Evolutionary conservation across 2,797 vertebrate species (phyloP).

Genomic region (Tenualosa thibaudeaui): DNA sequence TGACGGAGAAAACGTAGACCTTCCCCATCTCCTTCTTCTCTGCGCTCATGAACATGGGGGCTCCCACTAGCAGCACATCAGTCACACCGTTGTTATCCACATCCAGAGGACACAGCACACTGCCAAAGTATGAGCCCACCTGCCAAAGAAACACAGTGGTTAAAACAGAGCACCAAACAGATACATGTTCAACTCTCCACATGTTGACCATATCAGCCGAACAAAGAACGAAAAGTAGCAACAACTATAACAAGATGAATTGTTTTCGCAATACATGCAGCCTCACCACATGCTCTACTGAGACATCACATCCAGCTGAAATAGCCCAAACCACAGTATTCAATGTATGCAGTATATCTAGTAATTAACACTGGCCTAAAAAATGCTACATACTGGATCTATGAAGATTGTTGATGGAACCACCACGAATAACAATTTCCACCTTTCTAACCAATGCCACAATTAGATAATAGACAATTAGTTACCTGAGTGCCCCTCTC

Average conservation of each 20-base stretch:
- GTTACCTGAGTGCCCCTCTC: slow-evolving; percentile 82
- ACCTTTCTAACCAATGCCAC: too few relatives aligned
- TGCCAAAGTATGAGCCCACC: slow-evolving; percentile 88
- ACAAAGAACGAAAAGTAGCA: background rate
- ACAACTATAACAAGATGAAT: background rate
- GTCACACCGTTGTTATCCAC: slow-evolving; percentile 76
- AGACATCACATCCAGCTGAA: background rate
- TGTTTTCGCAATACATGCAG: background rate
- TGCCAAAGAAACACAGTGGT: slow-evolving; percentile 48
- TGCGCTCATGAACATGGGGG: slow-evolving; percentile 84
- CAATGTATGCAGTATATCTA: background rate
- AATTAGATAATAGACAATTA: too few relatives aligned
- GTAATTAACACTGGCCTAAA: too few relatives aligned
- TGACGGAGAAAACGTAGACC: slow-evolving; percentile 81
- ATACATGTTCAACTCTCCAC: background rate
- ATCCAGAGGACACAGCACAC: slow-evolving; percentile 82
- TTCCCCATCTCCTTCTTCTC: slow-evolving; percentile 82
- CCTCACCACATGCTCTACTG: background rate
- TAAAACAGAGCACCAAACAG: background rate
- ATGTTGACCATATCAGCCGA: background rate
- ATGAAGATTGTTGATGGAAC: too few relatives aligned
- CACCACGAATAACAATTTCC: too few relatives aligned
- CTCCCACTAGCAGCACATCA: slow-evolving; percentile 83
- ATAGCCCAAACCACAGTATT: background rate
- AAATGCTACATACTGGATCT: too few relatives aligned